Base-by-base conservation (phyloP, 1,140 invertebrate genomes). In the Procambarus clarkii region DNA sequence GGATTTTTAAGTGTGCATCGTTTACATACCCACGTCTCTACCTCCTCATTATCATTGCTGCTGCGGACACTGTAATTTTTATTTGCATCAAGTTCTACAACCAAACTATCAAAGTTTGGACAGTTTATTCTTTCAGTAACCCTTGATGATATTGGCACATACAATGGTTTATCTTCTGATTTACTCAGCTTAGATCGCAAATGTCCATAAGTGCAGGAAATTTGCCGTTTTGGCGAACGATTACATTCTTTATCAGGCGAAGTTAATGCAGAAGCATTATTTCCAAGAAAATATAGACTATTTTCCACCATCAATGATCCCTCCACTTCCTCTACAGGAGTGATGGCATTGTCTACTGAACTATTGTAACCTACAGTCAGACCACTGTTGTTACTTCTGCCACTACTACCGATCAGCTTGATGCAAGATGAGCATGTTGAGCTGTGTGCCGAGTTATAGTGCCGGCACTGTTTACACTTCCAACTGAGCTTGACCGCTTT, bases 381-480 rank as follows among this genome's bases (percentile, higher is more conserved):
- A 58, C 86, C 50, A 50, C 58, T 83, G 21, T 8, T 80, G 50
- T 58, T 83, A 44, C 44, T 78, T 34, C 74, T 78, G 58, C 58
- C 76, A 85, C 89, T 76, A 79, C 77, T 84, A 78, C 89, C 89
- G 50, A 91, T 78, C 74, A 91, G 82, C 89, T 91, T 91, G 74
- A 91, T 85, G 60, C 89, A 91, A 5, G 89, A 91, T 58, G 89
- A 91, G 76, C 89, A 91, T 84, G 89, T 86, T 77, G 89, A 74
- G 46, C 89, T 91, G 74, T 91, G 89, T 77, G 89, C 89, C 45
- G 89, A 91, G 60, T 91, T 91, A 79, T 91, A 91, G 79, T 91
- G 89, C 18, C 89, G 89, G 76, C 89, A 91, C 74, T 85, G 89
- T 69, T 83, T 84, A 54, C 89, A 91, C 82, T 91, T 91, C 89